Base-by-base conservation (phyloP, 2,888 invertebrate genomes). In the Biston betularia region DNA sequence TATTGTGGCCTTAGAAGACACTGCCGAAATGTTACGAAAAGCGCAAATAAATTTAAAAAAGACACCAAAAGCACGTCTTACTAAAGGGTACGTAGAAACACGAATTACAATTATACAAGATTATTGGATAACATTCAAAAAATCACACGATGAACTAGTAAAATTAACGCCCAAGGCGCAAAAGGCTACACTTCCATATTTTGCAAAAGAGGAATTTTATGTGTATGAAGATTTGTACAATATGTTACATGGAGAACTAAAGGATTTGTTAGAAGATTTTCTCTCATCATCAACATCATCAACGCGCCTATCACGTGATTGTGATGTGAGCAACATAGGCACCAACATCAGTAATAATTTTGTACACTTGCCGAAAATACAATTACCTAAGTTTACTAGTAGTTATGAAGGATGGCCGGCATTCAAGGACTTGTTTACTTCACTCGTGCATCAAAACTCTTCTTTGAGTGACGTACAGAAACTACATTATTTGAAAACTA, bases 401-500 rank as follows among this genome's bases (percentile, higher is more conserved):
- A 7, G 33, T 33, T 49, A 49, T 49, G 49, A 49, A 33, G 24
- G 15, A 24, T 49, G 49, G 49, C 49, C 33, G 9, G 33, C 49
- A 2, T 49, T 49, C n/a, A 49, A 49, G 11, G 49, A 49, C 33
- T 12, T 49, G 1, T 49, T 49, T 10, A 24, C 11, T 24, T 49
- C 49, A n/a, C 49, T 49, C 11, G 49, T 49, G 11, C 24, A 49
- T 11, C 5, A 49, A 33, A 49, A 49, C 15, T 4, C 24, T 2
- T 0, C 49, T 24, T 33, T 49, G 6, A 49, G 49, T 33, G 49
- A 49, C 49, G 49, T 49, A 11, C 49, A 49, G 11, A 49, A 49
- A 5, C n/a, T 49, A 3, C 49, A 24, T 33, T 49, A 49, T 33
- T 49, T 49, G 11, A 49, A 49, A 33, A 49, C 49, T 4, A 49